These are phyloP conservation scores for Vanacampus margaritifer DNA, from an alignment of 2,113 vertebrate genomes.

Conservation along the genomic window DNA sequence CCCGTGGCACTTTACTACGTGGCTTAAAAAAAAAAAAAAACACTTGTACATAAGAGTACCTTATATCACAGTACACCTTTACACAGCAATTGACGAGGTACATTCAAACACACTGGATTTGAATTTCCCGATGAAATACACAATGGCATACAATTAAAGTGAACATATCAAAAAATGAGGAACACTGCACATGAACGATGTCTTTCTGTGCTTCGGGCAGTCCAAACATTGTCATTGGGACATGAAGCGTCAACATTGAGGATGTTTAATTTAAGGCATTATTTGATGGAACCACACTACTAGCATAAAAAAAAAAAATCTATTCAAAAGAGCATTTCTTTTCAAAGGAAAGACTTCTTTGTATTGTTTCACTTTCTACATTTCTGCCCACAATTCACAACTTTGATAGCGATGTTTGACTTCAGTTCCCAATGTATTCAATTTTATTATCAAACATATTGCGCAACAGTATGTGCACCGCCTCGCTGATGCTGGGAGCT, in stretches of 20 bases:
- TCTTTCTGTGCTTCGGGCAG: background rate
- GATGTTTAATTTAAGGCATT: constrained; percentile 51
- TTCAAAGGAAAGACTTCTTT: constrained; percentile 4
- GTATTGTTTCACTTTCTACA: constrained; percentile 1
- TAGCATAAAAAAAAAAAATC: background rate
- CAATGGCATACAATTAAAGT: constrained; percentile 8
- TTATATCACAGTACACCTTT: constrained; percentile 54
- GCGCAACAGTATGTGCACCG: too few relatives aligned
- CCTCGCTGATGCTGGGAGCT: too few relatives aligned
- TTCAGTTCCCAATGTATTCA: background rate
- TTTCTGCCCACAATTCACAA: background rate
- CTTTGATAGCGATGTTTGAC: background rate
- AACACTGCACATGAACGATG: constrained; percentile 39
- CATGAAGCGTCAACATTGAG: constrained; percentile 10
- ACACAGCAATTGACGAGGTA: constrained; percentile 57
- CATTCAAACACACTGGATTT: constrained; percentile 51
- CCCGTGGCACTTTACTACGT: constrained; percentile 69
- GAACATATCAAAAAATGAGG: background rate
- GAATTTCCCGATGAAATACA: constrained; percentile 13
- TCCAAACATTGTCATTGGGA: background rate
- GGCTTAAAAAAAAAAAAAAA: constrained; percentile 45
- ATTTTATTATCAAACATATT: background rate
- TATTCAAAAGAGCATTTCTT: background rate
- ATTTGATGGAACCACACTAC: constrained; percentile 30
- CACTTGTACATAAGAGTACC: constrained; percentile 57